Conservation (phyloP, 2,797 vertebrate species). For the Trachurus trachurus region DNA sequence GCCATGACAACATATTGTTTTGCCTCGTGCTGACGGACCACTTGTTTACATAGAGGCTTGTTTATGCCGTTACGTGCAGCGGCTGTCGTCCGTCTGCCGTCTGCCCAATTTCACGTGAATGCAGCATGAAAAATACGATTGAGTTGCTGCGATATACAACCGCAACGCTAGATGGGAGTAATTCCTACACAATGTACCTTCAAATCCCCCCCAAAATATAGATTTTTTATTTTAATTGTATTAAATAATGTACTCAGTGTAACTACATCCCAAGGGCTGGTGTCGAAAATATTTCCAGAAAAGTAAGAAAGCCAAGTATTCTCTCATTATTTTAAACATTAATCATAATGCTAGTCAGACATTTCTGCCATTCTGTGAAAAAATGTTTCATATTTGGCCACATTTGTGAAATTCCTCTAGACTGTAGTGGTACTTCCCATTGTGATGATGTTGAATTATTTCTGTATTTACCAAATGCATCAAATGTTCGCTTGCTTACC, state of each 20-base stretch:
- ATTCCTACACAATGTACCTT: too few relatives aligned
- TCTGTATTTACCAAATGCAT: constrained; percentile 9
- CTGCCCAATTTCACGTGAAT: too few relatives aligned
- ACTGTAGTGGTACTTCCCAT: not conserved
- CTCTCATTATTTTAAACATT: constrained; percentile 4
- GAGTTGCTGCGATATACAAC: too few relatives aligned
- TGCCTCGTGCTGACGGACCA: too few relatives aligned
- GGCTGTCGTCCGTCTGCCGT: too few relatives aligned
- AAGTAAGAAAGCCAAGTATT: not conserved
- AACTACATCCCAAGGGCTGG: not conserved
- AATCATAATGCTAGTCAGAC: not conserved
- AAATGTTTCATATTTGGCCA: not conserved
- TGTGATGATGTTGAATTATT: not conserved
- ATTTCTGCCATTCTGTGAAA: constrained; percentile 1
- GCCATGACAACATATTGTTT: too few relatives aligned
- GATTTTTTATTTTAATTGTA: not conserved
- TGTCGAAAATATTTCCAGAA: not conserved
- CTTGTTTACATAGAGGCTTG: too few relatives aligned
- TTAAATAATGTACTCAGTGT: not conserved
- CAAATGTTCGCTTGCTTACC: too few relatives aligned
- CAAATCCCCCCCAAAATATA: not conserved
- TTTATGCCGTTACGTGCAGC: too few relatives aligned
- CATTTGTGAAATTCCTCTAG: not conserved
- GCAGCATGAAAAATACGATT: too few relatives aligned
- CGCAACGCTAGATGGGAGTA: too few relatives aligned